A percentile compares a stretch with the other conserved stretches of the same genome.
Conservation (phyloP, 2,797 vertebrate genomes). For the Tapera naevia region DNA sequence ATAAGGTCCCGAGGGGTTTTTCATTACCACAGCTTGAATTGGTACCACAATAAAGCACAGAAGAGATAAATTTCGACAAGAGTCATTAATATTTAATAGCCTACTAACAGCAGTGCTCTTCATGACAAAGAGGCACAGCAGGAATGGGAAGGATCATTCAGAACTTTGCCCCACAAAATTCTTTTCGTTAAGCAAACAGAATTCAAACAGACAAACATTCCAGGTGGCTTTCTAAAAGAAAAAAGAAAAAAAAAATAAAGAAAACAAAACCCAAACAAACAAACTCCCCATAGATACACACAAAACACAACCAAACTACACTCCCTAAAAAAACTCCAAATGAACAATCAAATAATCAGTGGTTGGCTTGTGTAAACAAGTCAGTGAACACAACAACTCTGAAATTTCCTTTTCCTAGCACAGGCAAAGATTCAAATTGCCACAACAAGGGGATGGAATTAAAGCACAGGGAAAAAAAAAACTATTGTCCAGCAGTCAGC, state of each 20-base stretch:
- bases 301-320: not conserved
- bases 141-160: not conserved
- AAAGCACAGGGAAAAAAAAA: not conserved
- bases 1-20: slow-evolving; percentile 40
- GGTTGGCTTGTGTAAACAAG: not conserved
- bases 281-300: fast-evolving
- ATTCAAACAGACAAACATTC: not conserved
- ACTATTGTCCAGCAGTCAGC: not conserved
- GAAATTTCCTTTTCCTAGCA: not conserved
- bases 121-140: not conserved
- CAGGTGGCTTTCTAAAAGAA: not conserved
- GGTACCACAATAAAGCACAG: slow-evolving; percentile 72
- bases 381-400: not conserved
- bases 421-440: not conserved
- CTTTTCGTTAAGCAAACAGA: slow-evolving; percentile 3
- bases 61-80: slow-evolving; percentile 53
- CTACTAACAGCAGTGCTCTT: slow-evolving; percentile 43
- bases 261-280: not conserved
- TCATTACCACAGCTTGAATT: slow-evolving; percentile 66
- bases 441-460: not conserved
- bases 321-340: not conserved
- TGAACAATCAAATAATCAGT: not conserved
- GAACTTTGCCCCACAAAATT: slow-evolving; percentile 2
- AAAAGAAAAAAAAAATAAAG: not conserved
- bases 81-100: slow-evolving; percentile 71